These are phyloP conservation scores for Peromyscus maniculatus DNA, from an alignment of 2,113 vertebrate species.

Conservation along the genomic window DNA sequence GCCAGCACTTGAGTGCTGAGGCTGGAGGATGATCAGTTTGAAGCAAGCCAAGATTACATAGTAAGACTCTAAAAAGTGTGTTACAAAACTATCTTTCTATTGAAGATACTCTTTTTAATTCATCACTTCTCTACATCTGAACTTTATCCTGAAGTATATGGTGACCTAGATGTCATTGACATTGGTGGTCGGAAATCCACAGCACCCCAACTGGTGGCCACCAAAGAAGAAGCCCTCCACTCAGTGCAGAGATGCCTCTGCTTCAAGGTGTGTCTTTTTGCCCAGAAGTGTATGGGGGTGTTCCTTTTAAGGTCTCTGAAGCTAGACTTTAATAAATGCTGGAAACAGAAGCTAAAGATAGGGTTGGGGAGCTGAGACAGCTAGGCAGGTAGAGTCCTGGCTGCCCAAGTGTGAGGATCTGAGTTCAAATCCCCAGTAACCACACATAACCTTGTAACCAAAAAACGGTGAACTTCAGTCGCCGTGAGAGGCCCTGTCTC, in stretches of 20 bases:
- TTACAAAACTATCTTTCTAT: conserved; percentile 72
- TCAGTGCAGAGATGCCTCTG: conserved; percentile 62
- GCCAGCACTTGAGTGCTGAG: background rate
- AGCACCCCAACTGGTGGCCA: conserved; percentile 67
- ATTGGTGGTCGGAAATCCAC: conserved; percentile 75
- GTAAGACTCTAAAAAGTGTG: conserved; percentile 42
- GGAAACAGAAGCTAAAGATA: conserved; percentile 4
- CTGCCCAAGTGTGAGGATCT: background rate
- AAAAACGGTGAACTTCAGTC: background rate
- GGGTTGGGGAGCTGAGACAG: background rate
- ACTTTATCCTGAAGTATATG: conserved; percentile 70
- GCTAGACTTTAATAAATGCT: conserved; percentile 51
- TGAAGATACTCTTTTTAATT: conserved; percentile 70
- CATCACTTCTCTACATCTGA: conserved; percentile 53
- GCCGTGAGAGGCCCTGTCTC: too few species aligned
- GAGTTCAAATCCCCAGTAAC: background rate
- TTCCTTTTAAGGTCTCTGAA: conserved; percentile 66
- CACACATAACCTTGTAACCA: background rate
- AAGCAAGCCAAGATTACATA: background rate
- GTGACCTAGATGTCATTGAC: conserved; percentile 76
- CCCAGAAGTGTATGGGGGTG: conserved; percentile 51
- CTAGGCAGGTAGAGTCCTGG: background rate
- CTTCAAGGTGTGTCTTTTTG: conserved; percentile 68
- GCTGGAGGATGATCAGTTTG: background rate
- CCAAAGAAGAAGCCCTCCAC: conserved; percentile 48